A percentile compares a stretch with the other conserved stretches of the same genome.
These are phyloP conservation scores for Porites lutea DNA, from an alignment of 64 coral and sea anemone genomes.

Conservation along the genomic window DNA sequence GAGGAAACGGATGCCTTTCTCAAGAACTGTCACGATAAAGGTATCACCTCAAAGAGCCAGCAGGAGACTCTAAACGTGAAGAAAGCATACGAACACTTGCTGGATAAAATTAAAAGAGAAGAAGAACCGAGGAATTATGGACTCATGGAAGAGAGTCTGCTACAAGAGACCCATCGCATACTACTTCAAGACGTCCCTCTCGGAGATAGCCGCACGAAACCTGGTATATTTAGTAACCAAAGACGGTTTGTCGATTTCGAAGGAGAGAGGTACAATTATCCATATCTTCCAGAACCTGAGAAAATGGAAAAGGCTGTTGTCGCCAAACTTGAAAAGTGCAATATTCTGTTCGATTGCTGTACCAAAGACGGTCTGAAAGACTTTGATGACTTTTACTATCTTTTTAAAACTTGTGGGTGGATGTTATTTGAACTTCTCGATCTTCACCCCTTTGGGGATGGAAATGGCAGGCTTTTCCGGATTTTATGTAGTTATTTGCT, in stretches of 20 bases:
- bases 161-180: slow-evolving; percentile 13
- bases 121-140: slow-evolving; percentile 19
- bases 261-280: slow-evolving; percentile 72
- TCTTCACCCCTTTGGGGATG: slow-evolving; percentile 89
- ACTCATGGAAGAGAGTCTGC: slow-evolving; percentile 27
- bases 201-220: not conserved
- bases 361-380: slow-evolving; percentile 29
- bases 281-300: too few relatives aligned
- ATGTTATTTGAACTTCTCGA: slow-evolving; percentile 86
- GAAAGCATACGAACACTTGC: slow-evolving; percentile 47
- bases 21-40: not conserved
- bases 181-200: slow-evolving; percentile 6
- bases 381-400: slow-evolving; percentile 13
- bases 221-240: not conserved
- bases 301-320: slow-evolving; percentile 51
- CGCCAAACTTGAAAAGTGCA: slow-evolving; percentile 57
- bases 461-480: slow-evolving; percentile 87
- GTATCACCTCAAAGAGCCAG: slow-evolving; percentile 41
- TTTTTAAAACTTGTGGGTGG: slow-evolving; percentile 72
- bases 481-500: slow-evolving; percentile 79
- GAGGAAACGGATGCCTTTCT: slow-evolving; percentile 46
- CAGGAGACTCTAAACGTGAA: slow-evolving; percentile 74
- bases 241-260: slow-evolving; percentile 2
- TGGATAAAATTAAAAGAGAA: not conserved
- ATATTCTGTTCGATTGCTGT: slow-evolving; percentile 39